Base-by-base conservation (phyloP, 1,140 invertebrate genomes). In the Drepana arcuata region DNA sequence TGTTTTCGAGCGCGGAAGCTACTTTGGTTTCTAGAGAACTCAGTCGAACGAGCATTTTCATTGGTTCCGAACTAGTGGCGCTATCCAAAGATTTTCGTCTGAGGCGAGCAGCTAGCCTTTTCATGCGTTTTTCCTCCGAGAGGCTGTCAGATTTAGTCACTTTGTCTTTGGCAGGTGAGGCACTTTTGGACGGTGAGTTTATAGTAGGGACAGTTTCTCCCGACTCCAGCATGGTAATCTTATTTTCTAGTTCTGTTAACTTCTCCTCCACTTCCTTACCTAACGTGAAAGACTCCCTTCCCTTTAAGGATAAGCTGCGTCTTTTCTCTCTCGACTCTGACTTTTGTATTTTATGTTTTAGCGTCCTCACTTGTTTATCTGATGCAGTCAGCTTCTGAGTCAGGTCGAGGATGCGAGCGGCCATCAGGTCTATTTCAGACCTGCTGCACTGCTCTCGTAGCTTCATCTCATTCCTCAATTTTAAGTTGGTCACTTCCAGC, bases 181-280 rank as follows among this genome's bases (percentile, higher is more conserved):
- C 50, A 46, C 78, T 81, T 48, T 85, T 84, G 2, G 81, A 83
- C 9, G 83, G 84, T 62, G 68, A 85, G 67, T 78, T 86, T 73
- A 61, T 85, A 41, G 48, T 68, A 40, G 75, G 83, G 7, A 73
- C 58, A 24, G 44, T 39, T 48, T 63, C 83, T 35, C 59, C 67
- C 2, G 82, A 81, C 55, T 92, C 90, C 14, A 93, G 73, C 15
- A 87, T 82, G 33, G 85, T 84, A 2, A 94, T 90, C 77, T 92
- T 93, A 29, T 87, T 88, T 75, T 95, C 93, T 33, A 95, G 69
- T 61, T 95, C 92, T 5, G 86, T 84, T 9, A 95, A 77, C 66
- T 95, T 95, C 14, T 92, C 89, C 66, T 95, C 93, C 9, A 95
- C 86, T 73, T 95, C 92, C 74, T 92, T 92, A 2, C 90, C 88